Conservation (phyloP, 2,888 invertebrate genomes). For the Monopis laevigella region DNA sequence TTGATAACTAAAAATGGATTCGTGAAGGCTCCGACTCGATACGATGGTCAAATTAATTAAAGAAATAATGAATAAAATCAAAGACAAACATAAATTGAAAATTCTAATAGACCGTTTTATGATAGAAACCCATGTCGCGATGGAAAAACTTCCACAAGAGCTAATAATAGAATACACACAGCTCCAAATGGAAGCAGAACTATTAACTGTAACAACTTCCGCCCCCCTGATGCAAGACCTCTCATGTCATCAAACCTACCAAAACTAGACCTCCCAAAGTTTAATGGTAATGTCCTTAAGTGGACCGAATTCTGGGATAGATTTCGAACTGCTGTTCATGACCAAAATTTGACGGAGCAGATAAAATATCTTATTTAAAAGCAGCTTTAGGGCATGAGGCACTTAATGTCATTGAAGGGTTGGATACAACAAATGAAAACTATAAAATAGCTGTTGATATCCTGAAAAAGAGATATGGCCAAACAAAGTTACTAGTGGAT, state of each 20-base stretch:
- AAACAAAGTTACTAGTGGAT: not conserved
- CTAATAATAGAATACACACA: not conserved
- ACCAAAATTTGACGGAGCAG: not conserved
- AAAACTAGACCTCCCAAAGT: not conserved
- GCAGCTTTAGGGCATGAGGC: not conserved
- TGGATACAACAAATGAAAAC: not conserved
- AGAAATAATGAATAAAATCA: too few species aligned
- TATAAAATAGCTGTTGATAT: constrained; percentile 1
- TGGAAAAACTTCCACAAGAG: not conserved
- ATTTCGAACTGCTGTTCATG: not conserved
- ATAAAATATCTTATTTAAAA: not conserved
- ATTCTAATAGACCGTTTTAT: not conserved
- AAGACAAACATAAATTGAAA: too few species aligned
- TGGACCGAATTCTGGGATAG: constrained; percentile 1
- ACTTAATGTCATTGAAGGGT: not conserved
- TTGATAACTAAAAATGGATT: too few species aligned
- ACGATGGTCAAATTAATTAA: too few species aligned
- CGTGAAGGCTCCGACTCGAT: too few species aligned
- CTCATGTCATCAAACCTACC: not conserved
- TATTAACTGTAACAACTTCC: not conserved
- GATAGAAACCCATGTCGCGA: not conserved
- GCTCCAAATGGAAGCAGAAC: not conserved
- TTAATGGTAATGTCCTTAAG: not conserved
- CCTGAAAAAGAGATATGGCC: not conserved
- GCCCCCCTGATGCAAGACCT: too few species aligned